Conservation (phyloP, 2,113 vertebrate species). For the Nipponia nippon region DNA sequence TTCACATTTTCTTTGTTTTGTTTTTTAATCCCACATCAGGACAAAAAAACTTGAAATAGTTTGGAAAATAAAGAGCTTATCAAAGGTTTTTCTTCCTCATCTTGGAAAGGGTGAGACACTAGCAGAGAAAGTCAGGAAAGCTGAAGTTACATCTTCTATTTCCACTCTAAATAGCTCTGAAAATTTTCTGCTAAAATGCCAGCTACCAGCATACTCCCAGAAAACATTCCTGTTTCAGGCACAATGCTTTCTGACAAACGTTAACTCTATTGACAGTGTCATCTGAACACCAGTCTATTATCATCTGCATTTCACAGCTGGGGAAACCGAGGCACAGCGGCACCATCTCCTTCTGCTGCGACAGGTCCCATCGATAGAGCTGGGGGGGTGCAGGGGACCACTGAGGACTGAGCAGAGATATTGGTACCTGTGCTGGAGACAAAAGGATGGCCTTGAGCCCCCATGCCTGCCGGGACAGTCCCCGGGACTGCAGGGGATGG, state of each 20-base stretch:
- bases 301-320: neutral
- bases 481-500: neutral
- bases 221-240: neutral
- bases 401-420: neutral
- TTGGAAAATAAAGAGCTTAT: neutral
- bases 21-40: neutral
- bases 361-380: rapidly evolving
- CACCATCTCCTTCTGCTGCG: rapidly evolving
- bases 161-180: neutral
- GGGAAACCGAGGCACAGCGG: neutral
- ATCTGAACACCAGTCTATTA: neutral
- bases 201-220: neutral
- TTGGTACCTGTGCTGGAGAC: no score
- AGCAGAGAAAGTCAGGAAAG: neutral
- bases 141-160: neutral
- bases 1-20: neutral
- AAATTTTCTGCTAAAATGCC: neutral
- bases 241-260: neutral
- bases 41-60: neutral
- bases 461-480: neutral
- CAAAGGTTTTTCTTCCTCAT: neutral
- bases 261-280: rapidly evolving
- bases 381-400: neutral
- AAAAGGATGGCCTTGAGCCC: neutral
- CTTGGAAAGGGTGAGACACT: neutral